Conservation (phyloP, 2,797 vertebrate species). For the Melopsittacus undulatus region DNA sequence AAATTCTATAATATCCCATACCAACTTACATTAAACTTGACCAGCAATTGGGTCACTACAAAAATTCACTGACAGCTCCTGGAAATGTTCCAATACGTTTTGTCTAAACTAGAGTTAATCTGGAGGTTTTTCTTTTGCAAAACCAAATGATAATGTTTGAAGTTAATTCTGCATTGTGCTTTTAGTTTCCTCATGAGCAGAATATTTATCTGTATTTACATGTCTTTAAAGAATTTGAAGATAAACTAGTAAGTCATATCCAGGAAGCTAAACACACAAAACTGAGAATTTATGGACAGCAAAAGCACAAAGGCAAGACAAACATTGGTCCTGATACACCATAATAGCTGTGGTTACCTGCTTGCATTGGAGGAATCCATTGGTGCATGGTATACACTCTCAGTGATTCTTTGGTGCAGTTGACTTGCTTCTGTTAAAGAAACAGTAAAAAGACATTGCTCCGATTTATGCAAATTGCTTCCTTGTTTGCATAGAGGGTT, state of each 20-base stretch:
- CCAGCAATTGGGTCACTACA: neutral
- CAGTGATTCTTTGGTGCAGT: constrained; percentile 85
- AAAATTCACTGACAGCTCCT: neutral
- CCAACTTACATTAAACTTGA: neutral
- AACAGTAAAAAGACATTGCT: constrained; percentile 6
- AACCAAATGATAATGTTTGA: neutral
- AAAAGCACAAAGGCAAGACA: neutral
- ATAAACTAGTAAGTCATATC: neutral
- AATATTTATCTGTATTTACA: neutral
- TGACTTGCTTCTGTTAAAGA: constrained; percentile 87
- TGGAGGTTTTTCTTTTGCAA: neutral
- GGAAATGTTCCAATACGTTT: neutral
- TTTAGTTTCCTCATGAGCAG: neutral
- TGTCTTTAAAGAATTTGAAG: neutral
- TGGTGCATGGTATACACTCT: constrained; percentile 85
- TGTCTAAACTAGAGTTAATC: neutral
- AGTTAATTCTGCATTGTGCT: neutral
- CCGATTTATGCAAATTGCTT: neutral
- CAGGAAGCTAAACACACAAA: neutral
- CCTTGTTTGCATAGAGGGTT: neutral
- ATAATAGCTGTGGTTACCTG: constrained; percentile 44
- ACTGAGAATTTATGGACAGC: neutral
- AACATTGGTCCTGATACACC: neutral
- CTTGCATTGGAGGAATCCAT: constrained; percentile 77
- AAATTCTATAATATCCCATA: neutral